phyloP scores from a whole-genome alignment of 2,113 vertebrate genomes.

The Halcyon malimbica region DNA sequence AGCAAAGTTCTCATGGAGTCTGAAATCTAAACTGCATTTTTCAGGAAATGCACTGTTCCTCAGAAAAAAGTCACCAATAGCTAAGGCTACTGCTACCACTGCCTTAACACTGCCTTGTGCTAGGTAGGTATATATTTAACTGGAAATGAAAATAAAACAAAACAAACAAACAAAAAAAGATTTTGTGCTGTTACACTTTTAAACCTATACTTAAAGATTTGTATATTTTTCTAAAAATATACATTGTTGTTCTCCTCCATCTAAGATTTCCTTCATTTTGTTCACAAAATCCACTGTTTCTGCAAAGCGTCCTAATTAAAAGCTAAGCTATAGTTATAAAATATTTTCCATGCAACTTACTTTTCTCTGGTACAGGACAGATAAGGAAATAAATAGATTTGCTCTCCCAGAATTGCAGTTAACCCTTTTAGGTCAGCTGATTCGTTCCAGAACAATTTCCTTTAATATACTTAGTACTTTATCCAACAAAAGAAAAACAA shows the following conservation, averaged over 20 bases:
- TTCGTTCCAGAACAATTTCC: background rate
- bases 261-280: background rate
- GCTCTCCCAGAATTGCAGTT: slow-evolving; percentile 13
- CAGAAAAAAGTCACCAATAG: background rate
- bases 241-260: background rate
- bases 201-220: background rate
- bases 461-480: background rate
- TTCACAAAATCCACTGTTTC: background rate
- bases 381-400: slow-evolving; percentile 46
- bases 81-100: background rate
- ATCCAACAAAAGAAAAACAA: background rate
- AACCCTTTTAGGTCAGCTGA: slow-evolving; percentile 12
- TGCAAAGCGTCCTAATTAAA: slow-evolving; percentile 33
- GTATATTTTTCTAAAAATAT: background rate
- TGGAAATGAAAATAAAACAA: background rate
- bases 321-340: slow-evolving; percentile 28
- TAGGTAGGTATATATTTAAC: background rate
- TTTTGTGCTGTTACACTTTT: background rate
- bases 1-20: background rate
- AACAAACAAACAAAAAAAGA: background rate
- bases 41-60: background rate
- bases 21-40: background rate
- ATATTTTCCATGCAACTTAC: slow-evolving; percentile 18
- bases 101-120: background rate
- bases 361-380: slow-evolving; percentile 27